Evolutionary conservation across 2,888 invertebrate genomes (phyloP), one percentile per base, ranked within the genome.

Genomic region (Dione juno): DNA sequence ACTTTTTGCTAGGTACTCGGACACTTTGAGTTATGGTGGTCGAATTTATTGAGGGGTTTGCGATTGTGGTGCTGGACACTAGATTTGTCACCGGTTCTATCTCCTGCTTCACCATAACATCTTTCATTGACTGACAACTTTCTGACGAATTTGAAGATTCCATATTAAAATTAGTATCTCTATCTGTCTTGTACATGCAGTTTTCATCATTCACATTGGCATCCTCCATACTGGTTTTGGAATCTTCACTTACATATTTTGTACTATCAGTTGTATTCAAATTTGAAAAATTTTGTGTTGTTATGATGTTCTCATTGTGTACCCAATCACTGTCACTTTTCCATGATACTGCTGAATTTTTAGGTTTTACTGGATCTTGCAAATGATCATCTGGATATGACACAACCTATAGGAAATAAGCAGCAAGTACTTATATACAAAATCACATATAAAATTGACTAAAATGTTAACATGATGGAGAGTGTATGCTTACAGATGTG

Each of bases 91-190:
- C 80, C 2, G 84, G 77, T 11, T 92, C 91, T 57, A 79, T 73
- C 43, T 92, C 92, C 73, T 88, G 89, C 70, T 92, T 92, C 9
- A 87, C 78, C 19, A 82, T 79, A 0, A 85, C 79, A 63, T 93
- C 93, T 73, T 92, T 93, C 86, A 90, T 85, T 28, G 93, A 93
- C 58, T 93, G 91, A 79, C 90, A 90, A 74, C 93, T 93, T 75
- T 93, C 93, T 1, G 93, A 93, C 1, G 93, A 93, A 72, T 92
- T 93, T 48, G 93, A 93, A 9, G 91, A 92, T 76, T 93, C 93
- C 90, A 93, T 92, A 77, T 92, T 92, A 77, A 84, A 93, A 77
- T 92, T 93, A 35, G 91, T 84, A 82, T 92, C 92, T 72, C 92
- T 88, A 66, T 92, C 92, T 69, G 92, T 90, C 79, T 92, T 92